Conservation (phyloP, 2,888 invertebrate species). For the Meghimatium bilineatum region DNA sequence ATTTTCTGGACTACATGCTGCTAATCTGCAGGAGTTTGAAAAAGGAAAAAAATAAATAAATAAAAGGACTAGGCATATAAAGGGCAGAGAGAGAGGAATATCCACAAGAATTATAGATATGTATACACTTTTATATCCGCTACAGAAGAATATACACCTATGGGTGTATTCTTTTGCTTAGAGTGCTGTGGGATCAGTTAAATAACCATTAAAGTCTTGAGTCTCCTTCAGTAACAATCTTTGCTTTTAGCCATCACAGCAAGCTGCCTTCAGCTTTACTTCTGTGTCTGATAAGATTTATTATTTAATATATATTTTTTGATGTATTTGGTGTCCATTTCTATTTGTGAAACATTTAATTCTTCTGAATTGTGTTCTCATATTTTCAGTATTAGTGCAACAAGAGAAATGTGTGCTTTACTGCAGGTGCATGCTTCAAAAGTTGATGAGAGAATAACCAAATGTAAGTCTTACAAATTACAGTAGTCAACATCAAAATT, state of each 20-base stretch:
- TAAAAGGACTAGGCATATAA: too few species aligned
- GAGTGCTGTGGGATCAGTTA: too few species aligned
- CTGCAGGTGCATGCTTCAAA: conserved; percentile 67
- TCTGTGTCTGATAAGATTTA: neutral
- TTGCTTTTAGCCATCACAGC: neutral
- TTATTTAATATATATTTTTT: neutral
- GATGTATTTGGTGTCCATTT: neutral
- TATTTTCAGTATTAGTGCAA: conserved; percentile 64
- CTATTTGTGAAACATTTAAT: neutral
- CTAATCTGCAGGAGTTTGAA: too few species aligned
- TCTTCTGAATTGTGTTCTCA: neutral
- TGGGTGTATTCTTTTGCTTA: too few species aligned
- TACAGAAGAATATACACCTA: too few species aligned
- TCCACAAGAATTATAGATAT: too few species aligned
- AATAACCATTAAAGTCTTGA: too few species aligned
- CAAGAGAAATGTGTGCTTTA: conserved; percentile 67
- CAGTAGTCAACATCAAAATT: too few species aligned
- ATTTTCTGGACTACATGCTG: too few species aligned
- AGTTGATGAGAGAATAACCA: conserved; percentile 62
- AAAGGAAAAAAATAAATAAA: too few species aligned
- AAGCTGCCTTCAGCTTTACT: neutral
- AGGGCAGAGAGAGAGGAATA: too few species aligned
- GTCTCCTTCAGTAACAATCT: neutral
- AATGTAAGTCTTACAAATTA: conserved; percentile 58
- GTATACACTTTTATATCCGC: too few species aligned